Evolutionary conservation across 2,888 invertebrate species (phyloP).

Genomic region (Keiferia lycopersicella): DNA sequence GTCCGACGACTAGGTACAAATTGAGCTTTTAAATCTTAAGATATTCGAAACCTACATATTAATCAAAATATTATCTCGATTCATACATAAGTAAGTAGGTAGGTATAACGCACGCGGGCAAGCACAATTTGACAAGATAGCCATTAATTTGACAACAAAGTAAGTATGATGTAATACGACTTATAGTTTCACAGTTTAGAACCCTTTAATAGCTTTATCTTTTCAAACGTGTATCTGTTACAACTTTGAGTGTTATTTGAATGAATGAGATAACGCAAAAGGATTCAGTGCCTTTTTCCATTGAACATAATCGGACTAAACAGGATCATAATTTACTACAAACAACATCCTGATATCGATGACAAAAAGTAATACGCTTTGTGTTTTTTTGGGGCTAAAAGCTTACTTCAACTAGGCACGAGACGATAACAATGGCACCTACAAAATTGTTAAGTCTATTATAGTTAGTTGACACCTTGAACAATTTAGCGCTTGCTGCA

Average conservation of each 20-base stretch:
- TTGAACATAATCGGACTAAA: slow-evolving; percentile 5
- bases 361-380: slow-evolving; percentile 31
- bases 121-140: too few species aligned
- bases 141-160: too few species aligned
- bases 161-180: too few species aligned
- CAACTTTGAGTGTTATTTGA: neutral
- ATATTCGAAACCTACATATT: too few species aligned
- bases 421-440: slow-evolving; percentile 19
- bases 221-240: neutral
- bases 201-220: too few species aligned
- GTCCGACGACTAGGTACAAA: too few species aligned
- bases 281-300: neutral
- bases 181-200: too few species aligned
- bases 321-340: slow-evolving; percentile 26
- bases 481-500: slow-evolving; percentile 53
- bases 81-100: too few species aligned
- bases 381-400: slow-evolving; percentile 46
- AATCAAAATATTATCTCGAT: too few species aligned
- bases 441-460: slow-evolving; percentile 36
- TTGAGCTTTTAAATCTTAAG: too few species aligned
- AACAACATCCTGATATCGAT: slow-evolving; percentile 26
- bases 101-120: too few species aligned
- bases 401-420: slow-evolving; percentile 34
- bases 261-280: neutral
- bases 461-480: slow-evolving; percentile 57